Base-by-base conservation (phyloP, 2,888 invertebrate genomes). In the Mimachlamys varia region DNA sequence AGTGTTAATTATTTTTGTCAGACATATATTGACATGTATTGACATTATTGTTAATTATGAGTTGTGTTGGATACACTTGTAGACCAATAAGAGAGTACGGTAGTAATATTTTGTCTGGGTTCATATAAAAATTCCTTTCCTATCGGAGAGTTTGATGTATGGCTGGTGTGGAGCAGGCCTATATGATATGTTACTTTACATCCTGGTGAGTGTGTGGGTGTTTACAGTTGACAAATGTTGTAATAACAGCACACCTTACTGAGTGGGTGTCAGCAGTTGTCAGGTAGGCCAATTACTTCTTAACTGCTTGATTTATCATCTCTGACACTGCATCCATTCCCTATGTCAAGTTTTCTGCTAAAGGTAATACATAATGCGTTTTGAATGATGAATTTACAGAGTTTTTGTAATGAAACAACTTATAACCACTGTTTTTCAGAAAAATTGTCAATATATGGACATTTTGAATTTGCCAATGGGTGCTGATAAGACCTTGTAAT, bases 231-330 rank as follows among this genome's bases (percentile, higher is more conserved):
- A 76, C 76, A 76, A 76, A 76, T 76, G 76, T 76, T 76, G 33
- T n/a, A 76, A 76, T 76, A 76, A 27, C 15, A 10, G 13, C 76
- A 76, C 33, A 76, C 76, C 76, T 27, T 15, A 13, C 76, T 33
- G 76, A 76, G 76, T 76, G 76, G 76, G 76, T 76, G 76, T 76
- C 76, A 76, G 33, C 76, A 33, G 76, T 33, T 76, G 76, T 22
- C 76, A 76, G 76, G 76, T 76, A 76, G 76, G 33, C 12, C 76
- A 53, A 53, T 53, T 17, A 10, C 2, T 19, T 33, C 27, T 76
- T 76, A 19, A 13, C 76, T 10, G 5, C 44, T 44, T 44, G 44
- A 44, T 44, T 62, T 62, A 62, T 62, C 62, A 62, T 62, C 62
- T 12, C 33, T 76, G 27, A 62, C 62, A 76, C 76, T 76, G 76